These are phyloP conservation scores for Crepidodera aurea DNA, from an alignment of 2,888 invertebrate species.

Conservation along the genomic window DNA sequence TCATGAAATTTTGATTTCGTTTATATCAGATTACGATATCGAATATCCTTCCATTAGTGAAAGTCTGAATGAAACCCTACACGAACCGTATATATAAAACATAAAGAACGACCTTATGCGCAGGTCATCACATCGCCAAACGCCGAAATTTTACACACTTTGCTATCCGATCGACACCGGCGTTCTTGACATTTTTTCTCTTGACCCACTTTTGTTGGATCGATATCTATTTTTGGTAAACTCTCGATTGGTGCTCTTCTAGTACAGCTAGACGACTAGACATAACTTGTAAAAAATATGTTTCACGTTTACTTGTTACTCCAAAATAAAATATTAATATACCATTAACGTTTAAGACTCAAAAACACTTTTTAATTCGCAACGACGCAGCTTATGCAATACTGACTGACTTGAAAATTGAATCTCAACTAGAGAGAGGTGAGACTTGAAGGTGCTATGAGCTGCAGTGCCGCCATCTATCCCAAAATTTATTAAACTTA, in stretches of 20 bases:
- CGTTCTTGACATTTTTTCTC: constrained; percentile 27
- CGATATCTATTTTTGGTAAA: constrained; percentile 27
- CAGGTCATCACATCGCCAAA: not conserved
- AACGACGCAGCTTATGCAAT: too few species aligned
- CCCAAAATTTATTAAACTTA: too few species aligned
- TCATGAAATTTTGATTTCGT: too few species aligned
- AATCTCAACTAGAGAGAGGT: too few species aligned
- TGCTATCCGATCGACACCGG: not conserved
- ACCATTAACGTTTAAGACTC: too few species aligned
- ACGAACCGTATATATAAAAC: not conserved
- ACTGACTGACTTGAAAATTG: too few species aligned
- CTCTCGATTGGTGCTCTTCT: constrained; percentile 19
- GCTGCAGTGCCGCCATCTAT: too few species aligned
- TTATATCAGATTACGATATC: too few species aligned
- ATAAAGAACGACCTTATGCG: constrained; percentile 2
- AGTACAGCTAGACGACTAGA: constrained; percentile 23
- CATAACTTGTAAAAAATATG: not conserved
- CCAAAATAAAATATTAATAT: not conserved
- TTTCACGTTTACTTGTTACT: constrained; percentile 9
- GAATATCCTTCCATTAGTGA: constrained; percentile 6
- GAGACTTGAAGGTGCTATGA: too few species aligned
- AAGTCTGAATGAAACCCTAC: constrained; percentile 6
- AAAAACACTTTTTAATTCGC: too few species aligned
- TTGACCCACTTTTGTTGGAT: constrained; percentile 26
- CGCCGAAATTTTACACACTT: constrained; percentile 12